Evolutionary conservation across 2,888 invertebrate genomes (phyloP), one percentile per base, ranked within the genome.

Genomic region (Fragum whitleyi): DNA sequence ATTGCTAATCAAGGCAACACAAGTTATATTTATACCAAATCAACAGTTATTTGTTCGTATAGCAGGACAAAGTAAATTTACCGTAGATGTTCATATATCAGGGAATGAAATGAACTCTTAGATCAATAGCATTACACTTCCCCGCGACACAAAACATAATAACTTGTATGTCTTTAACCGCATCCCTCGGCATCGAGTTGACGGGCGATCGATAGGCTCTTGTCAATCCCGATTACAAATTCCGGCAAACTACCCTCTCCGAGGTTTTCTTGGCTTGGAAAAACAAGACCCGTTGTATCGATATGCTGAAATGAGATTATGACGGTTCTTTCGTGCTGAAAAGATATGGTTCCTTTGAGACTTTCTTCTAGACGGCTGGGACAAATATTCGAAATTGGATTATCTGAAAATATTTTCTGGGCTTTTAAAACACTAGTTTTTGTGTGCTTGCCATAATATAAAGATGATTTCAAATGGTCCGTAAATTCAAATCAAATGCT

Each of bases 41-140:
- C 19, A 32, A 36, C 36, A 16, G 32, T 62, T 36, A 36, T 62
- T 28, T 36, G 62, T 62, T 29, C 36, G 9, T 62, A n/a, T 16
- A 32, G 11, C 28, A 32, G 36, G 36, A 36, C n/a, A 28, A 23
- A 36, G 36, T 26, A n/a, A 62, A 29, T 26, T 68, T 21, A 21
- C 42, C 28, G 59, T 67, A 62, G 74, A 77, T 77, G 77, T 71
- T 74, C 74, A 67, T 77, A 77, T 69, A 81, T 81, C 81, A 74
- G 71, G 26, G 65, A 74, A 29, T 57, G 65, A 71, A 77, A 74
- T 67, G 70, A 77, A 71, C 74, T 74, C 55, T 51, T 21, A 21
- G 74, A 81, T 81, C 81, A 81, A 81, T 81, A 81, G 81, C 62
- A 74, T 81, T 77, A 81, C 81, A 77, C 77, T 77, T 81, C 69